Base-by-base conservation (phyloP, 2,888 invertebrate genomes). In the Eristalis intricaria region DNA sequence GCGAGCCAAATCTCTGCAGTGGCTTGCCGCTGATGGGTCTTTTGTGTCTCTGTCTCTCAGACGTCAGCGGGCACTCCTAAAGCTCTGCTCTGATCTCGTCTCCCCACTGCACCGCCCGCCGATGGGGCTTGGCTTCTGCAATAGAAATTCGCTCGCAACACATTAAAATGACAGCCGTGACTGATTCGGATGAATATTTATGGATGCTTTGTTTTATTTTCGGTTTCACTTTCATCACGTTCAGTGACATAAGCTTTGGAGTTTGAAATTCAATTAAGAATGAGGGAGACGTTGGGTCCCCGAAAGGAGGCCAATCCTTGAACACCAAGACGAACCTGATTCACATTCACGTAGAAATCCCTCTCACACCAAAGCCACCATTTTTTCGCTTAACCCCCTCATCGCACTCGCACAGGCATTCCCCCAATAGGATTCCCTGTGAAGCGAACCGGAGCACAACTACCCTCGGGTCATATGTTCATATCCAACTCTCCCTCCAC, bases 401-500 rank as follows among this genome's bases (percentile, higher is more conserved):
- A 5, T 1, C n/a, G 1, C 19, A 50, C 50, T 19, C 50, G 19
- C 50, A 50, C 19, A 19, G 2, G 4, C 32, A 19, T 32, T 68
- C 38, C 75, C 64, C 83, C 83, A 83, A 83, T 83, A 68, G 78
- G 64, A 83, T 73, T 29, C 58, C 35, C 63, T 73, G 65, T 58
- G 10, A 71, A 43, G 23, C 35, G 7, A 7, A 76, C 15, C 19
- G 5, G 56, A 75, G 70, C 70, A 70, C 70, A 75, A 70, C 50
- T 3, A 10, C 61, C 43, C 50, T 50, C 50, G 50, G 19, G 0
- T 79, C 73, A 74, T 66, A 70, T 19, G n/a, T 70, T 64, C 35
- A 29, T n/a, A n/a, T 64, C 63, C 65, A 50, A 66, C 35, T 35
- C 71, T 64, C 65, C 61, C 64, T 63, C 65, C 15, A 60, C n/a